These are phyloP conservation scores for Proales similis DNA, from an alignment of 1,140 invertebrate genomes.

Conservation along the genomic window DNA sequence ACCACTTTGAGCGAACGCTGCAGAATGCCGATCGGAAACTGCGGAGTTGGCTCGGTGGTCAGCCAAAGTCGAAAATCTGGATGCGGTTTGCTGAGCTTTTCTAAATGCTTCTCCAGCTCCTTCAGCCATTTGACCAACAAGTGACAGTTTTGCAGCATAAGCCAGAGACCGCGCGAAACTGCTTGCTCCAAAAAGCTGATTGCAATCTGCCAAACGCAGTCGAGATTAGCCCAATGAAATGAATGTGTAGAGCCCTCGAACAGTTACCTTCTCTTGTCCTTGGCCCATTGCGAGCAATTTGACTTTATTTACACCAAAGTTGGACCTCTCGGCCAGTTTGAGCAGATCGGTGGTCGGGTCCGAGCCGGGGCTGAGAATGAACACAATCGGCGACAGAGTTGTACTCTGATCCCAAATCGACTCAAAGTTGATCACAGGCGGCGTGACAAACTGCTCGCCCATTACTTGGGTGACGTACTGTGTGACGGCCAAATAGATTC, in stretches of 20 bases:
- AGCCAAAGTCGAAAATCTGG: conserved; percentile 83
- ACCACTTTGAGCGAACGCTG: conserved; percentile 78
- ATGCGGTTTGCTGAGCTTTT: conserved; percentile 69
- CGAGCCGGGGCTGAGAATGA: conserved; percentile 76
- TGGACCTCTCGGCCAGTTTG: conserved; percentile 68
- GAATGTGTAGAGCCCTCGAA: too few relatives aligned
- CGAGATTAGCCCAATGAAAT: not conserved
- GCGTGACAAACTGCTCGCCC: conserved; percentile 75
- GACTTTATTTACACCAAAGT: conserved; percentile 66
- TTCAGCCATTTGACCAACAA: conserved; percentile 69
- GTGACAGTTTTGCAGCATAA: conserved; percentile 84
- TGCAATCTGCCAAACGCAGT: conserved; percentile 58
- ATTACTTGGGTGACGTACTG: conserved; percentile 70
- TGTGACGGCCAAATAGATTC: conserved; percentile 70
- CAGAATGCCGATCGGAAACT: conserved; percentile 77
- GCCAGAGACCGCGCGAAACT: conserved; percentile 70
- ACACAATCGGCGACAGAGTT: conserved; percentile 69
- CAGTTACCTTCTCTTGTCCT: conserved; percentile 68
- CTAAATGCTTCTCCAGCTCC: conserved; percentile 71
- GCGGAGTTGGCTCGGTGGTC: conserved; percentile 73
- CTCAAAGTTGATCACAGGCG: conserved; percentile 71
- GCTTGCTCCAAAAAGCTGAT: conserved; percentile 65
- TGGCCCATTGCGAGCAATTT: conserved; percentile 77
- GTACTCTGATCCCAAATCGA: conserved; percentile 72
- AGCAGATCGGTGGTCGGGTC: conserved; percentile 79